A percentile compares a stretch with the other conserved stretches of the same genome.
Evolutionary conservation across 2,797 vertebrate species (phyloP).

Genomic region (Eupleurogrammus muticus): DNA sequence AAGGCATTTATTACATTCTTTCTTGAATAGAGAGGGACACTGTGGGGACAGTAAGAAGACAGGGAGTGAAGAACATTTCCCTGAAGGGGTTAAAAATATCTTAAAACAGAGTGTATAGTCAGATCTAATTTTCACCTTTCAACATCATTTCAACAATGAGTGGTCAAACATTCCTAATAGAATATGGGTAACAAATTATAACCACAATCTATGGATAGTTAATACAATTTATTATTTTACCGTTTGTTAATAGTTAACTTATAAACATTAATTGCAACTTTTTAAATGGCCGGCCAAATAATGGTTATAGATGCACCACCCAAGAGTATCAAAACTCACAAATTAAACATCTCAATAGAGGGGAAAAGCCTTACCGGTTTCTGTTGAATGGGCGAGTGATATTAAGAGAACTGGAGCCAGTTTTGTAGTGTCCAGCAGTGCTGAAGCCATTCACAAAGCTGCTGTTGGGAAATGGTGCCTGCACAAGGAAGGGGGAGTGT

Average conservation of each 20-base stretch:
- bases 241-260: too few species aligned
- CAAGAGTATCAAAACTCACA: neutral
- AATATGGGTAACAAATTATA: constrained; percentile 21
- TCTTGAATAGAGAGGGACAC: constrained; percentile 90
- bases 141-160: constrained; percentile 42
- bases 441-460: constrained; percentile 97
- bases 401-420: constrained; percentile 89
- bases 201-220: too few species aligned
- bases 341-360: neutral
- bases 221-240: too few species aligned
- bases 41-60: constrained; percentile 85
- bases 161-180: constrained; percentile 27
- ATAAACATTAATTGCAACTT: too few species aligned
- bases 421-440: constrained; percentile 93
- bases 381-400: constrained; percentile 94
- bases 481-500: constrained; percentile 25
- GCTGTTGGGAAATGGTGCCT: constrained; percentile 98
- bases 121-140: constrained; percentile 41
- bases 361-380: constrained; percentile 88
- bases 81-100: constrained; percentile 41
- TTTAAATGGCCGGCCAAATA: too few species aligned
- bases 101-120: constrained; percentile 38
- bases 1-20: constrained; percentile 92
- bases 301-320: too few species aligned
- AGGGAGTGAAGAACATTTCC: constrained; percentile 71